These are phyloP conservation scores for Theropithecus gelada DNA, from an alignment of 2,113 vertebrate species.

Conservation along the genomic window DNA sequence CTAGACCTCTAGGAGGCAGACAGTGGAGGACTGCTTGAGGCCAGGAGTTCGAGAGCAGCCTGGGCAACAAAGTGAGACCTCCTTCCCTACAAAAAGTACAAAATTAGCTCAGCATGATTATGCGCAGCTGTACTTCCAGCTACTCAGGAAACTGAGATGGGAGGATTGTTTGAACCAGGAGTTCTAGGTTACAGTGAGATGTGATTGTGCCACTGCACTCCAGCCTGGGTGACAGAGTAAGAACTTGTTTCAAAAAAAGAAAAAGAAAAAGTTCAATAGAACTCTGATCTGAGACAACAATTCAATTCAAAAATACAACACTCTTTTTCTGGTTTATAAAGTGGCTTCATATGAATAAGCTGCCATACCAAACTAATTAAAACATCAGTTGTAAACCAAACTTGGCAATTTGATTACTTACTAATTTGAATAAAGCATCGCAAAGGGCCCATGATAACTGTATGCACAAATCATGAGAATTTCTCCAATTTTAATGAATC, in stretches of 20 bases:
- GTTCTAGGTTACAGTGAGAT: not conserved
- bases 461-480: slow-evolving; percentile 42
- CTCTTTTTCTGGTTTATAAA: slow-evolving; percentile 50
- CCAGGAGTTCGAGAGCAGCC: not conserved
- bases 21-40: not conserved
- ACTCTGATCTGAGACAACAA: slow-evolving; percentile 32
- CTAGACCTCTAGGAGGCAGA: not conserved
- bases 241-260: not conserved
- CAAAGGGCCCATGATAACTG: slow-evolving; percentile 60
- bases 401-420: slow-evolving; percentile 63
- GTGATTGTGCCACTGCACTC: not conserved
- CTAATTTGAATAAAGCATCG: slow-evolving; percentile 66
- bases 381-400: slow-evolving; percentile 72
- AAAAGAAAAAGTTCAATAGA: not conserved
- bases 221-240: not conserved
- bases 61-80: not conserved
- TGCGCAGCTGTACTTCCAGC: not conserved
- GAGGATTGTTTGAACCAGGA: not conserved
- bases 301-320: slow-evolving; percentile 60
- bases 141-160: not conserved
- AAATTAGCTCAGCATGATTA: not conserved
- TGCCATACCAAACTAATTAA: slow-evolving; percentile 77
- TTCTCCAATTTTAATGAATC: slow-evolving; percentile 52
- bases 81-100: not conserved
- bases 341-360: slow-evolving; percentile 43